Base-by-base conservation (phyloP, 2,113 vertebrate species). In the Perccottus glenii region DNA sequence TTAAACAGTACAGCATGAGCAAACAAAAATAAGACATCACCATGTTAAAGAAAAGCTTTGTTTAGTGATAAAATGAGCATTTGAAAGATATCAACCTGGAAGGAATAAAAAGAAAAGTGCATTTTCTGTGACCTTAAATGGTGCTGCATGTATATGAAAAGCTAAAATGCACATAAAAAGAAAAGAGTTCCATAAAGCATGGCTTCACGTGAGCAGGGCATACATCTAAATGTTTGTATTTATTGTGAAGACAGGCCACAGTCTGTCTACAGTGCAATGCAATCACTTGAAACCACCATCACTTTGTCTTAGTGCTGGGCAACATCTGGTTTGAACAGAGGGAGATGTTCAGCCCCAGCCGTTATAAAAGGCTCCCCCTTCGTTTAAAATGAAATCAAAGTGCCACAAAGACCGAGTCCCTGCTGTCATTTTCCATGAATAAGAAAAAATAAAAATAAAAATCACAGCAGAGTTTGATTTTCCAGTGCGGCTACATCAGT, bases 361-460 rank as follows among this genome's bases (percentile, higher is more conserved):
- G 65, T 57, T 47, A 50, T 42, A 64, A 36, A 60, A 9, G 8
- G 15, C 43, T 59, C 53, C n/a, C 2, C 11, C 5, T 50, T 14
- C 16, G 5, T 50, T 75, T 79, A 60, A 6, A 11, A 9, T 50
- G 19, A 65, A 76, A 64, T 78, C 58, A 77, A 69, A 85, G 63
- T 9, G 50, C 78, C 38, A 77, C 42, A 64, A 76, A 75, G 61
- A 59, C 57, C 0, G 48, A 74, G 33, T 65, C 46, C 72, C 75
- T 42, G 52, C 44, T 7, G 62, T 63, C 59, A 63, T 52, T 60
- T 79, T 65, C 35, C 14, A 75, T 72, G 59, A 59, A n/a, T 5
- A 61, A 45, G 33, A 14, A 48, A 57, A 67, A 58, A 64, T 2
- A 7, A 14, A 42, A 15, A 15, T 67, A 64, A 70, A n/a, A 74